Conservation (phyloP, 37 sponge, comb jelly and placozoan species). For the Spongilla lacustris region DNA sequence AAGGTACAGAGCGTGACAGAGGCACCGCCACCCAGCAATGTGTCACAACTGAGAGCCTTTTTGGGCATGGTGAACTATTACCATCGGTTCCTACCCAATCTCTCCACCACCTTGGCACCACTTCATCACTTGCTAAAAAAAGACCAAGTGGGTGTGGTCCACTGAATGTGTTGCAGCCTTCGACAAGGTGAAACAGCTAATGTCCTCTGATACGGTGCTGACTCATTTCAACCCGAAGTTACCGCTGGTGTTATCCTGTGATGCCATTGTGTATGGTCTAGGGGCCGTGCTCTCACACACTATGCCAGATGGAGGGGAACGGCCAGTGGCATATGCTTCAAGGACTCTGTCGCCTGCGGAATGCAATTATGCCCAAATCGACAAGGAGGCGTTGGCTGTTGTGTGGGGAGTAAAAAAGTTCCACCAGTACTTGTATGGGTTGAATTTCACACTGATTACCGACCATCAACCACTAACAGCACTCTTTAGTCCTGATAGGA, state of each 20-base stretch:
- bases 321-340: conserved; percentile 19
- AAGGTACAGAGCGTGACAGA: conserved; percentile 10
- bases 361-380: conserved; percentile 4
- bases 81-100: conserved; percentile 20
- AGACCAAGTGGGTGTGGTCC: conserved; percentile 4
- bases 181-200: conserved; percentile 2
- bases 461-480: conserved; percentile 17
- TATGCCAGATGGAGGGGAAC: conserved; percentile 13
- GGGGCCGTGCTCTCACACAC: conserved; percentile 33
- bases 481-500: background rate
- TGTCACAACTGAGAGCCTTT: background rate
- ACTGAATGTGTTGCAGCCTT: conserved; percentile 7
- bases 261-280: conserved; percentile 17
- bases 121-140: conserved; percentile 7
- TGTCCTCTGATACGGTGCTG: conserved; percentile 13
- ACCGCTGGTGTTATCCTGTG: conserved; percentile 8
- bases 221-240: conserved; percentile 2
- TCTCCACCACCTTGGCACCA: conserved; percentile 13
- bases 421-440: conserved; percentile 17
- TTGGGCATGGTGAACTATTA: background rate
- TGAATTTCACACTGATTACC: background rate
- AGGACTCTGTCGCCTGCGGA: conserved; percentile 3
- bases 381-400: conserved; percentile 10
- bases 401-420: background rate
- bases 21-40: conserved; percentile 10